Evolutionary conservation across 1,140 invertebrate genomes (phyloP).

Genomic region (Cydia fagiglandana): DNA sequence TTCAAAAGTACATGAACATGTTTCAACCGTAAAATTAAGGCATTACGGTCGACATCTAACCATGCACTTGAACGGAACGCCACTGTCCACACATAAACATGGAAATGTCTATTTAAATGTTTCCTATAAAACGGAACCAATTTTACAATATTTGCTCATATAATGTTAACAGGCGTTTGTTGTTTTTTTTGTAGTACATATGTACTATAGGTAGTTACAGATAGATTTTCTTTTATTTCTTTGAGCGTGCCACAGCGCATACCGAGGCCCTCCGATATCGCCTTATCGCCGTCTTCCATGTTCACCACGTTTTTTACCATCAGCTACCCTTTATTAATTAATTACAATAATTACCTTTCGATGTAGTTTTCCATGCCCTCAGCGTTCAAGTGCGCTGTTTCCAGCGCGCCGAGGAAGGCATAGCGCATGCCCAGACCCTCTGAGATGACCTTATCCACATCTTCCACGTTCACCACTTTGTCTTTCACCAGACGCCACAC

Average conservation of each 20-base stretch:
- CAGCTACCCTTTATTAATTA: no score
- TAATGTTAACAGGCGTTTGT: background rate
- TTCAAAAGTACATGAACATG: no score
- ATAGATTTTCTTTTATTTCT: no score
- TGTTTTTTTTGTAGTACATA: background rate
- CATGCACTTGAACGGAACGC: no score
- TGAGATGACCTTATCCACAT: constrained; percentile 96
- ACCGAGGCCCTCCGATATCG: no score
- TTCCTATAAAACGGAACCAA: background rate
- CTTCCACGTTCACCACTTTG: constrained; percentile 90
- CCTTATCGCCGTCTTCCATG: no score
- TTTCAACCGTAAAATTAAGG: no score
- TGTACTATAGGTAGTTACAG: no score
- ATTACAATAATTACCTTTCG: constrained; percentile 65
- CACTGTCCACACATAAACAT: background rate
- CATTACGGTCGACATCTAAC: no score
- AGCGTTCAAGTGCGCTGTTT: constrained; percentile 97
- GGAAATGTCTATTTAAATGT: no score
- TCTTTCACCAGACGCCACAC: constrained; percentile 93
- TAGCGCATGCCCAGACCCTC: constrained; percentile 97
- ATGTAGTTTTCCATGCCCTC: constrained; percentile 86
- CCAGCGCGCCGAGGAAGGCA: constrained; percentile 95
- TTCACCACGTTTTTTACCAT: no score
- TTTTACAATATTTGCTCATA: background rate
- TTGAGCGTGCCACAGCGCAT: no score